Evolutionary conservation across 2,113 vertebrate genomes (phyloP), one percentile per base, ranked within the genome.

Genomic region (Xiphophorus hellerii): DNA sequence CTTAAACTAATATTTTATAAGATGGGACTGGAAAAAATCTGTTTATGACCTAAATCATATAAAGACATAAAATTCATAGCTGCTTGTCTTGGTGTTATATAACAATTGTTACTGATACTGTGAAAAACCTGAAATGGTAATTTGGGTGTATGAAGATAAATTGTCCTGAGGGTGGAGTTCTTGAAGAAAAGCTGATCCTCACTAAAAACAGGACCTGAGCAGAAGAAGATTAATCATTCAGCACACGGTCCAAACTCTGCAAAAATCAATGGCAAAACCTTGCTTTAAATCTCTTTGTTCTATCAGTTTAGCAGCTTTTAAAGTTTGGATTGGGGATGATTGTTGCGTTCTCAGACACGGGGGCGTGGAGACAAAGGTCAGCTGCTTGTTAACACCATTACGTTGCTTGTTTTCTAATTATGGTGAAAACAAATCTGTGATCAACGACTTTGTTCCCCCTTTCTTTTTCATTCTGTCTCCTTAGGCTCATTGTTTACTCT

Each of bases 231-330:
- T 65, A 87, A 84, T 80, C 73, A 84, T 85, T 17, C 62, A 86
- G 82, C 71, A 67, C 67, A 72, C 9, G 37, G 63, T 76, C 70
- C 68, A 77, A 48, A 71, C 76, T 76, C 78, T 62, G 31, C 20
- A 80, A 70, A 84, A 85, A 91, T 91, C 88, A 80, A 84, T 87
- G 74, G 60, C 39, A 80, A 37, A 30, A 33, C 77, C 73, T 80
- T n/a, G 0, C 62, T 73, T 76, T 58, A 84, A 60, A 76, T 82
- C 68, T 83, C 73, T 82, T 60, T 69, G 62, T 79, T 78, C 37
- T 29, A n/a, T 76, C 73, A 72, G 77, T 82, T 74, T 62, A 27
- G 2, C 66, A 37, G 25, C 62, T 69, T 29, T 62, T 35, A 25
- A 69, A 60, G 64, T 80, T 48, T 9, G n/a, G 37, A 77, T 73